Evolutionary conservation across 1,140 invertebrate species (phyloP), one percentile per base, ranked within the genome.

Genomic region (Homalodisca vitripennis): DNA sequence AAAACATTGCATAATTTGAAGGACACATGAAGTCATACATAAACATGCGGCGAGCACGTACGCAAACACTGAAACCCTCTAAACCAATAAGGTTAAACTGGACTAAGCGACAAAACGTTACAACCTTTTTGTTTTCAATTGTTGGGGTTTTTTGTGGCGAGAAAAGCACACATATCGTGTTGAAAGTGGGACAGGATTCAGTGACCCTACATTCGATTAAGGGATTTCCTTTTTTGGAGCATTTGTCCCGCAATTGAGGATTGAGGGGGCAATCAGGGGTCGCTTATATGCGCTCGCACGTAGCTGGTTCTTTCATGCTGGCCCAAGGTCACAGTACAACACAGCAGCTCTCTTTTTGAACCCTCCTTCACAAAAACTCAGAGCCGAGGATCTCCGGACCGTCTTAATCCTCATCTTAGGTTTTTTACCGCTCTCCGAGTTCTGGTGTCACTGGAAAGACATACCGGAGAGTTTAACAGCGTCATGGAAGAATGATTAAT

Each of bases 141-240:
- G n/a, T n/a, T n/a, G n/a, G n/a, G n/a, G n/a, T n/a, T n/a, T n/a
- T n/a, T n/a, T n/a, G n/a, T n/a, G n/a, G n/a, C n/a, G n/a, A n/a
- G n/a, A n/a, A n/a, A 41, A 10, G 6, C 17, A 41, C 34, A 41
- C 34, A 26, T 22, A 27, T 60, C 6, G 22, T 13, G 26, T 60
- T 60, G 26, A 29, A 60, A 60, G 55, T 60, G 26, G 55, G 55
- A n/a, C 55, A 60, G 55, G 55, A 60, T 60, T 24, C 55, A 60
- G 27, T 30, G 55, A 60, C 55, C 24, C 24, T 26, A 60, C 55
- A 60, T 60, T 60, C 55, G 55, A 60, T 60, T 60, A 60, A 60
- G 55, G 55, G 55, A 60, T 60, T 60, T 60, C 55, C 55, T 60
- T 60, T 53, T 60, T 51, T 60, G 55, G 55, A 30, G 29, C 55